Evolutionary conservation across 2,888 invertebrate genomes (phyloP).

Genomic region (Cremastobaeus sp.): DNA sequence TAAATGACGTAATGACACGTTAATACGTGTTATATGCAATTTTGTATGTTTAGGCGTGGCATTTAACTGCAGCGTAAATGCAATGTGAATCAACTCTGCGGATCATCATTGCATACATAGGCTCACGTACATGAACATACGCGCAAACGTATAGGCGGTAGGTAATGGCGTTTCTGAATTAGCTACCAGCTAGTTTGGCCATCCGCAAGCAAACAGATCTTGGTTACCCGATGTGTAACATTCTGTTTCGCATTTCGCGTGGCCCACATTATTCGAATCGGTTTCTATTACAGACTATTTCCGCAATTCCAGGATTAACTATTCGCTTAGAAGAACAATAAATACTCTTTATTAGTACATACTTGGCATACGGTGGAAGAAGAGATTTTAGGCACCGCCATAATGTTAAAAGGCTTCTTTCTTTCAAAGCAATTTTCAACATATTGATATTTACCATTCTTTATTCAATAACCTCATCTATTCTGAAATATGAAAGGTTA

Average conservation of each 20-base stretch:
- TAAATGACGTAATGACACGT: constrained; percentile 40
- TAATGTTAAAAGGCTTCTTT: too few species aligned
- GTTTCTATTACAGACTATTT: constrained; percentile 31
- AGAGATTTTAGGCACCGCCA: too few species aligned
- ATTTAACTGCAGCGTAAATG: constrained; percentile 55
- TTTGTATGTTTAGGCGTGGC: constrained; percentile 46
- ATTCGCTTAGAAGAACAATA: too few species aligned
- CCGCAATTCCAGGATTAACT: constrained; percentile 40
- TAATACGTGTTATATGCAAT: constrained; percentile 47
- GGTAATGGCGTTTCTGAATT: constrained; percentile 78
- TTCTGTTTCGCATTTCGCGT: constrained; percentile 70
- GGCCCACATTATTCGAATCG: constrained; percentile 61
- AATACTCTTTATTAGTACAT: too few species aligned
- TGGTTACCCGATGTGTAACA: constrained; percentile 78
- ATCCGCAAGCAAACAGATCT: constrained; percentile 78
- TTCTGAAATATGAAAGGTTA: too few species aligned
- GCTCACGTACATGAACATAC: constrained; percentile 49
- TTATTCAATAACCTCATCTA: too few species aligned
- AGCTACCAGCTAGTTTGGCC: constrained; percentile 77
- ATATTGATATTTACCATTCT: too few species aligned
- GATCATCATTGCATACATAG: constrained; percentile 56
- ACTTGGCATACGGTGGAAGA: too few species aligned
- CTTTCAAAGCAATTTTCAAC: too few species aligned
- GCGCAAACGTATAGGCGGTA: constrained; percentile 56
- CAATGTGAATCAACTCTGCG: constrained; percentile 58